Evolutionary conservation across 2,113 vertebrate species (phyloP).

Genomic region (Pterophyllum scalare): DNA sequence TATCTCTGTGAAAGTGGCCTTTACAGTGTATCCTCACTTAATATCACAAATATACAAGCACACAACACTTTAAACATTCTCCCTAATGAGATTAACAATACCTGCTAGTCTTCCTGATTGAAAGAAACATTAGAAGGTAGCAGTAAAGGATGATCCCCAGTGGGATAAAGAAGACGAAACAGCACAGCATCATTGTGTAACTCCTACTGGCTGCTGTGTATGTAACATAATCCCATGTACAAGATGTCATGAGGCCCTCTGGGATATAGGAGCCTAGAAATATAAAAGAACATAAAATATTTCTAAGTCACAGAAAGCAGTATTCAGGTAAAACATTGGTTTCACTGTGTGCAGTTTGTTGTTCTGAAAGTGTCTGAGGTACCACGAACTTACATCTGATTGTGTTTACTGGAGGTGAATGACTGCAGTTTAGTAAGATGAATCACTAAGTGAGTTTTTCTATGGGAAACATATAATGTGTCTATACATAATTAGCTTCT

Average conservation of each 20-base stretch:
- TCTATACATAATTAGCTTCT: neutral
- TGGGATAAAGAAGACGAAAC: constrained; percentile 94
- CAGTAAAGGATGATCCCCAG: constrained; percentile 89
- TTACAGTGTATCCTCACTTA: neutral
- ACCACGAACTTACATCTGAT: neutral
- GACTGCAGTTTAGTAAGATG: neutral
- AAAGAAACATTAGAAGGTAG: constrained; percentile 92
- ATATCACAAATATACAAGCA: neutral
- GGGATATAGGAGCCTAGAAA: constrained; percentile 90
- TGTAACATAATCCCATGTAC: constrained; percentile 93
- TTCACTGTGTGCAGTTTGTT: neutral
- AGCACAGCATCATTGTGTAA: constrained; percentile 94
- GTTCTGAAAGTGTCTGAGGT: neutral
- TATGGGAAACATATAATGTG: neutral
- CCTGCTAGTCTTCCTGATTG: constrained; percentile 87
- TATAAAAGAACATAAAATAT: neutral
- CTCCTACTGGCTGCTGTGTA: constrained; percentile 86
- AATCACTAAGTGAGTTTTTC: too few relatives aligned
- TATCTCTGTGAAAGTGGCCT: neutral
- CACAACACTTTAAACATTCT: neutral
- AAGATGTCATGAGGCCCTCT: constrained; percentile 93
- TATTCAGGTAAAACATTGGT: neutral
- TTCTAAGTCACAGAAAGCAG: neutral
- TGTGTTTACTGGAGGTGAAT: neutral
- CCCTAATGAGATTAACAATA: constrained; percentile 45